phyloP scores from a whole-genome alignment of 1,140 invertebrate species.

The Atta cephalotes region DNA sequence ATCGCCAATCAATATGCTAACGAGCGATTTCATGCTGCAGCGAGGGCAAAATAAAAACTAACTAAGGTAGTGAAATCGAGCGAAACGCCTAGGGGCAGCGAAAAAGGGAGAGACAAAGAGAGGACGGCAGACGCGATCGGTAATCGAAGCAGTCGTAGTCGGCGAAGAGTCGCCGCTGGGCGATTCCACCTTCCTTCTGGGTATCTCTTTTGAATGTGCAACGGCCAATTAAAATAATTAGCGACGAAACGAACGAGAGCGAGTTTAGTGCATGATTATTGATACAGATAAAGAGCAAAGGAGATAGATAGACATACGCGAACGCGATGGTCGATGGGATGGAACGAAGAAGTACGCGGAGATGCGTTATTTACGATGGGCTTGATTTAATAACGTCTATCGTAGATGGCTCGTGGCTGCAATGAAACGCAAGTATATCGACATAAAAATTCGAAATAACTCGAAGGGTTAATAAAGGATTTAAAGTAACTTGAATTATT shows the following conservation, averaged over 20 bases:
- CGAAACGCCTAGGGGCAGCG: slow-evolving; percentile 21
- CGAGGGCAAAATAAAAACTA: slow-evolving; percentile 48
- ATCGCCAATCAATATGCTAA: slow-evolving; percentile 86
- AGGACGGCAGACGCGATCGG: slow-evolving; percentile 58
- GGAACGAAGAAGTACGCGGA: slow-evolving; percentile 43
- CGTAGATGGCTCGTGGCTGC: slow-evolving; percentile 26
- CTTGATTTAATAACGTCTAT: slow-evolving; percentile 70
- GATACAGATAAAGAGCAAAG: slow-evolving; percentile 70
- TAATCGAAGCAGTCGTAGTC: slow-evolving; percentile 70
- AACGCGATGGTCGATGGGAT: slow-evolving; percentile 11
- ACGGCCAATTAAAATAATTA: slow-evolving; percentile 80
- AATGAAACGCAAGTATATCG: not conserved
- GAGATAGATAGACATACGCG: slow-evolving; percentile 49
- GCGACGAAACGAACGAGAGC: slow-evolving; percentile 77
- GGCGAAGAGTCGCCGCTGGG: slow-evolving; percentile 60
- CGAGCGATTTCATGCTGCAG: slow-evolving; percentile 79
- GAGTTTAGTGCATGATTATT: slow-evolving; percentile 71
- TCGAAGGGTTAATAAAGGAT: slow-evolving; percentile 14
- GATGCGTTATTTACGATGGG: slow-evolving; percentile 66
- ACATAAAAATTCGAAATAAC: slow-evolving; percentile 37
- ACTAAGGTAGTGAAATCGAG: slow-evolving; percentile 21
- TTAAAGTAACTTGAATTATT: slow-evolving; percentile 44
- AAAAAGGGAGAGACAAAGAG: slow-evolving; percentile 14
- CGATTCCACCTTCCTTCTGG: slow-evolving; percentile 60
- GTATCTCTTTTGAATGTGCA: slow-evolving; percentile 77